Base-by-base conservation (phyloP, 1,140 invertebrate genomes). In the Oscheius sp. region DNA sequence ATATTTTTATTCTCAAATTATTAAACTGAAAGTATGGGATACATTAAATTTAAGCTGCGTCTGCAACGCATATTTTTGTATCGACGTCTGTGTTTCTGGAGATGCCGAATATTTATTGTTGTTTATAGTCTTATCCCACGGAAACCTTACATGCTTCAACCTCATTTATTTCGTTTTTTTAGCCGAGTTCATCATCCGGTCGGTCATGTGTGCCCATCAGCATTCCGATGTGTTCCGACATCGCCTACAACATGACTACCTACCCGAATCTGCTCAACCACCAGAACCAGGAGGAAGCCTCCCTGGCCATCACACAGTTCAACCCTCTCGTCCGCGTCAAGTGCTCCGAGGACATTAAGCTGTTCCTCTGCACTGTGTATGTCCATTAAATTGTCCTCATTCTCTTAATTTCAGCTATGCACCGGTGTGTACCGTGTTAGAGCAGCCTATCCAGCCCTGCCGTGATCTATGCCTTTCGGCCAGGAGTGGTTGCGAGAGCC, bases 351-450 rank as follows among this genome's bases (percentile, higher is more conserved):
- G 92, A 97, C 85, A 86, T 97, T 34, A 91, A 94, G 83, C 91
- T 97, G 74, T 99, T 99, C 84, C 86, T 99, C 23, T 99, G 97
- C 87, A 91, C 93, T 0, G 89, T 99, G 62, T 99, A 94, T 32
- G 61, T 63, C 18, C 10, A 63, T 36, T 1, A 34, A 63, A 0
- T 63, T 63, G 31, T 63, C 29, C 15, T n/a, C 20, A 0, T 15
- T 23, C 29, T 59, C 55, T 13, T 23, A 15, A 23, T 63, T 63
- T 34, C 26, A 63, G 61, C 31, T 71, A 71, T 85, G 92, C 91
- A 3, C 96, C 97, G 0, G 91, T 98, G 0, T 99, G 96, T 84
- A 95, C 93, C 0, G 93, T 96, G 62, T 85, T 97, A 68, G 92
- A 95, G 32, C 87, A 88, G 74, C 90, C 94, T 0, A 90, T 99